phyloP scores from a whole-genome alignment of 1,140 invertebrate genomes.

The Steinernema khuongi region DNA sequence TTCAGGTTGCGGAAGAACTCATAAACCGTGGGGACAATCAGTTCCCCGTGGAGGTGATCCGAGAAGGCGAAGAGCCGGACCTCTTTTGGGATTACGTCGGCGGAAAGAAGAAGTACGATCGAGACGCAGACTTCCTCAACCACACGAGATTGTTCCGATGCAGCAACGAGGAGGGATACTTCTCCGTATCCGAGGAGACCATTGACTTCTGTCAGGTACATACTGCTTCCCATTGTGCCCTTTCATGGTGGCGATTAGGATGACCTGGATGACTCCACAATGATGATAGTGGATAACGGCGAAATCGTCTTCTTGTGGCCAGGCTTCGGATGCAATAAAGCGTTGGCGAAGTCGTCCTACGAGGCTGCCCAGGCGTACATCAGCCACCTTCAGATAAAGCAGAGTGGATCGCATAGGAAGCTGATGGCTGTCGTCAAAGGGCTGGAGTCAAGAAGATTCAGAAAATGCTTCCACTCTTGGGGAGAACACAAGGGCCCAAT shows the following conservation, averaged over 20 bases:
- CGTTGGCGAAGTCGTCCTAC: conserved; percentile 95
- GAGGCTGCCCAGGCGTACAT: conserved; percentile 99
- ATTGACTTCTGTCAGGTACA: conserved; percentile 95
- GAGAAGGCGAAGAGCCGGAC: conserved; percentile 94
- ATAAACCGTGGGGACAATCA: conserved; percentile 45
- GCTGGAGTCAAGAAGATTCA: conserved; percentile 87
- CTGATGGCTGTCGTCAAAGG: conserved; percentile 92
- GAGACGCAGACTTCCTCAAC: conserved; percentile 84
- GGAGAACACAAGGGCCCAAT: conserved; percentile 64
- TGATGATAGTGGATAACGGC: conserved; percentile 98
- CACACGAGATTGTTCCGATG: conserved; percentile 91
- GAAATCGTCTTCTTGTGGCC: conserved; percentile 96
- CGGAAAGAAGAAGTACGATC: conserved; percentile 83
- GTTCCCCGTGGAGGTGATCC: conserved; percentile 69
- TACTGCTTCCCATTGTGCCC: not conserved
- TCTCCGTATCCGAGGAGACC: conserved; percentile 97
- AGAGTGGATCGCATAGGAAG: conserved; percentile 82
- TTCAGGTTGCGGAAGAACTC: conserved; percentile 49
- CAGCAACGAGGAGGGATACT: conserved; percentile 98
- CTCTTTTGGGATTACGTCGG: conserved; percentile 96
- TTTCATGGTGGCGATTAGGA: conserved; percentile 66
- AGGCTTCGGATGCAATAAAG: conserved; percentile 88
- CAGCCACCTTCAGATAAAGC: conserved; percentile 89
- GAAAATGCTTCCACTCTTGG: conserved; percentile 99
- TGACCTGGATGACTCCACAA: conserved; percentile 97